Conservation (phyloP, 2,113 vertebrate genomes). For the Hyperoodon ampullatus region DNA sequence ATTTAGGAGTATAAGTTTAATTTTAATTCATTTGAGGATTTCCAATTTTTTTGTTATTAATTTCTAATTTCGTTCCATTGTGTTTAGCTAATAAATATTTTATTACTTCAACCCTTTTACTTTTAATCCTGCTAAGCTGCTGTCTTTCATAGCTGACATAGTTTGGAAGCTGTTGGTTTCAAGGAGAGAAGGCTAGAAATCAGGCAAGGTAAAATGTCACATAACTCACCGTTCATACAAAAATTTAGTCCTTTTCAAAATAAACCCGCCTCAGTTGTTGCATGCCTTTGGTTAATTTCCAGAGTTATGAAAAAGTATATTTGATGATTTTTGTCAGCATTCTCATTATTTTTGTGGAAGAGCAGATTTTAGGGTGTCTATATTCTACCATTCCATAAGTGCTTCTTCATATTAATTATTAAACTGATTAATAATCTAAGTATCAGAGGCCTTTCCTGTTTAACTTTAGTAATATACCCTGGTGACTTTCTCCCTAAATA, state of each 20-base stretch:
- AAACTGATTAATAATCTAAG: neutral
- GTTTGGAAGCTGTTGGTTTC: neutral
- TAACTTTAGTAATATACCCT: neutral
- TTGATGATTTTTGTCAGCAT: neutral
- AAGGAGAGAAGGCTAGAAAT: neutral
- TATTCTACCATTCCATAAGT: neutral
- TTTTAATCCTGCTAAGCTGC: neutral
- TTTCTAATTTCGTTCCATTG: neutral
- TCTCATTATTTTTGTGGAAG: neutral
- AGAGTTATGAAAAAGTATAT: neutral
- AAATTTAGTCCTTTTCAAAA: neutral
- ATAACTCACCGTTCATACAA: neutral
- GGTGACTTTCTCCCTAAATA: neutral
- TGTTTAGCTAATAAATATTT: neutral
- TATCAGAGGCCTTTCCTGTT: neutral
- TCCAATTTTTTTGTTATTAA: neutral
- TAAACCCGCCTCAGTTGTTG: neutral
- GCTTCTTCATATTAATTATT: neutral
- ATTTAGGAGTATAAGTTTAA: neutral
- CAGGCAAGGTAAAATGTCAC: neutral
- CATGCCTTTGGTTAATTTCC: neutral
- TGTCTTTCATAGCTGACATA: neutral
- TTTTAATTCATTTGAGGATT: neutral
- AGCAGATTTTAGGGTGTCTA: neutral
- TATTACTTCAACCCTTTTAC: neutral